Evolutionary conservation across 1,140 invertebrate genomes (phyloP).

Genomic region (Piezodorus guildinii): DNA sequence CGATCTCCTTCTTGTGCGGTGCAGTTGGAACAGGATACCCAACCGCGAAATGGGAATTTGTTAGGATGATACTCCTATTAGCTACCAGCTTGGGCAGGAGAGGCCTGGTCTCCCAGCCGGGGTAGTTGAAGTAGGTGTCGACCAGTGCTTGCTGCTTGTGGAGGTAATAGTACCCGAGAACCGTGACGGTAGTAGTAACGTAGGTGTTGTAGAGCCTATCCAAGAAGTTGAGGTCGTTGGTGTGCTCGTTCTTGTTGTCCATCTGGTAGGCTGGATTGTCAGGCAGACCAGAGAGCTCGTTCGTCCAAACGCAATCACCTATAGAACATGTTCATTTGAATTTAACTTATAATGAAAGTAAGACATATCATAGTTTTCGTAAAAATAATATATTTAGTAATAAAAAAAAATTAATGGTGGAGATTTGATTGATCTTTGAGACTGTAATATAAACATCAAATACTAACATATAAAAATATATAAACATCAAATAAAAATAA

Average conservation of each 20-base stretch:
- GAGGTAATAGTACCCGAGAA: neutral
- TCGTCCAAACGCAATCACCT: neutral
- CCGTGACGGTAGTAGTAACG: neutral
- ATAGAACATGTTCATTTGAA: too few relatives aligned
- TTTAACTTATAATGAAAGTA: neutral
- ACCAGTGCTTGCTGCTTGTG: constrained; percentile 11
- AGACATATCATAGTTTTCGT: too few relatives aligned
- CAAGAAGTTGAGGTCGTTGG: constrained; percentile 12
- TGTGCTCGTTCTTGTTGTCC: neutral
- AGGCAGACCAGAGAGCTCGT: constrained; percentile 1
- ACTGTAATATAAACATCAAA: too few relatives aligned
- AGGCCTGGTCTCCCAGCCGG: constrained; percentile 20
- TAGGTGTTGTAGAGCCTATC: constrained; percentile 18
- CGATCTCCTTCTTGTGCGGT: constrained; percentile 43
- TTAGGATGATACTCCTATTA: constrained; percentile 7
- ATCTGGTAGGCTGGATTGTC: constrained; percentile 19
- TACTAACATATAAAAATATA: too few relatives aligned
- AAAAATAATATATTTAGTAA: too few relatives aligned
- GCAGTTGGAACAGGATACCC: constrained; percentile 37
- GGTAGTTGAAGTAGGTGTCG: constrained; percentile 20
- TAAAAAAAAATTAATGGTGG: too few relatives aligned
- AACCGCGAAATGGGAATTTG: constrained; percentile 43
- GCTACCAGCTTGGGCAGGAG: constrained; percentile 1
- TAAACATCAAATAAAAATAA: too few relatives aligned
- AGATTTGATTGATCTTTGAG: too few relatives aligned